phyloP scores from a whole-genome alignment of 1,140 invertebrate genomes.

The Hylyphantes graminicola region DNA sequence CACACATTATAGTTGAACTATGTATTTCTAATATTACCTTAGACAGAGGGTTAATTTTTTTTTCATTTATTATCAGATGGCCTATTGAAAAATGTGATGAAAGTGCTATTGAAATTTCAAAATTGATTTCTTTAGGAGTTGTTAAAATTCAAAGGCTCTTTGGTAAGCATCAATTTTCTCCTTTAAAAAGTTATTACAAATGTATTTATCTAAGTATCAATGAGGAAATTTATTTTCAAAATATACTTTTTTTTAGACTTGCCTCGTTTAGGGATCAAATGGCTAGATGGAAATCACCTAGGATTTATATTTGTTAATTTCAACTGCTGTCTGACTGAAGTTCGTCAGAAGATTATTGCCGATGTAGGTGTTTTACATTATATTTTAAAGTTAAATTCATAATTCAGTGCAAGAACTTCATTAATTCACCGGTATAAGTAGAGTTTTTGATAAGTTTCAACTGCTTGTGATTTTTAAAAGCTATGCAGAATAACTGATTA shows the following conservation, averaged over 20 bases:
- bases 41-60: too few species aligned
- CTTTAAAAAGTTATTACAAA: too few species aligned
- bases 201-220: background rate
- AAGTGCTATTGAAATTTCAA: background rate
- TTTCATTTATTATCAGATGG: background rate
- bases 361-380: background rate
- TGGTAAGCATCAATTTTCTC: background rate
- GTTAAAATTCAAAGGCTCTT: conserved; percentile 3
- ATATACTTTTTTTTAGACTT: background rate
- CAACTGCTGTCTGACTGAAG: background rate
- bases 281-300: background rate
- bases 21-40: too few species aligned
- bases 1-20: too few species aligned
- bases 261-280: background rate
- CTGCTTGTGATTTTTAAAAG: too few species aligned
- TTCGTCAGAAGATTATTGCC: background rate
- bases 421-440: too few species aligned
- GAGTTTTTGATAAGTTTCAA: too few species aligned
- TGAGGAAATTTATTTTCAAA: background rate
- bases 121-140: conserved; percentile 2
- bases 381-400: background rate
- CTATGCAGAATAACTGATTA: too few species aligned
- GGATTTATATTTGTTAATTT: conserved; percentile 13
- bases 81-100: conserved; percentile 14
- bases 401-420: too few species aligned